Evolutionary conservation across 2,797 vertebrate species (phyloP).

Genomic region (Hydrocynus forskahlii): DNA sequence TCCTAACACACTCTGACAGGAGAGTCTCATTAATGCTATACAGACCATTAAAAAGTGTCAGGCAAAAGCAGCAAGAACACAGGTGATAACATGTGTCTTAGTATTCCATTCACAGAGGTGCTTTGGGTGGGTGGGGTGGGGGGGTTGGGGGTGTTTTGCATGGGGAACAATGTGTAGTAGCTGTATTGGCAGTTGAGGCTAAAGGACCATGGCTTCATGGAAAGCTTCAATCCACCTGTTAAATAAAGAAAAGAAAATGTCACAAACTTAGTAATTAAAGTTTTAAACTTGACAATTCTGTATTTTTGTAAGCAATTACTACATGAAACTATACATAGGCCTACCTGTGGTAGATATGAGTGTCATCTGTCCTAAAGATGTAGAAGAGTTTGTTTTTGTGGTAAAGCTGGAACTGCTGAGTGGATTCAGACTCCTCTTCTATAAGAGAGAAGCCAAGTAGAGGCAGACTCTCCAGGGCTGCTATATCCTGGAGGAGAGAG

Average conservation of each 20-base stretch:
- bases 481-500: slow-evolving; percentile 83
- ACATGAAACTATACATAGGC: background rate
- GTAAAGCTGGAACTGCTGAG: slow-evolving; percentile 87
- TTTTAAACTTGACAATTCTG: background rate
- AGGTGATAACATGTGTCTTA: background rate
- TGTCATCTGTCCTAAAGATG: slow-evolving; percentile 90
- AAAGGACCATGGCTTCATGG: slow-evolving; percentile 89
- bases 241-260: slow-evolving; percentile 38
- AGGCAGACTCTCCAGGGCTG: slow-evolving; percentile 94
- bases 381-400: slow-evolving; percentile 94
- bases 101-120: background rate
- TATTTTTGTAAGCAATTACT: background rate
- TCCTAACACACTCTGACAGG: background rate
- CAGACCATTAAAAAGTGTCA: background rate
- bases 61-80: background rate
- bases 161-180: background rate
- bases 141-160: background rate
- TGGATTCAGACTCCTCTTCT: slow-evolving; percentile 76
- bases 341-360: slow-evolving; percentile 86
- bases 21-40: background rate
- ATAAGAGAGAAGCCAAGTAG: slow-evolving; percentile 89
- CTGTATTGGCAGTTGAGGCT: slow-evolving; percentile 48
- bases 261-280: background rate
- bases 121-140: no score
- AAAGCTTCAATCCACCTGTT: slow-evolving; percentile 93